Conservation (phyloP, 1,140 invertebrate genomes). For the Tetramorium parvispinum region DNA sequence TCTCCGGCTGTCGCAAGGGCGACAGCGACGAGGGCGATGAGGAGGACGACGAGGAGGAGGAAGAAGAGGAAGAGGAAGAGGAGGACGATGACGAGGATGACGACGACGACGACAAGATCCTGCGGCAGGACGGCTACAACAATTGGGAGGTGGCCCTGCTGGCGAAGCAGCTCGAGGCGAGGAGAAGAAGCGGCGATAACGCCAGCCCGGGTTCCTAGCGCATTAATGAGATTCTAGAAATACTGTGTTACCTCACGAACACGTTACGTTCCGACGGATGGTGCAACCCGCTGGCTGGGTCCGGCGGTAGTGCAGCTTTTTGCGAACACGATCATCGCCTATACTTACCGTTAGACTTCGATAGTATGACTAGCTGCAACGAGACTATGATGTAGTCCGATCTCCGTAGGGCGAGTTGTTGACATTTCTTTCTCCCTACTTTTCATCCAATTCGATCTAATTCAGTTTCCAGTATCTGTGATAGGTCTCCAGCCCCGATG, state of each 20-base stretch:
- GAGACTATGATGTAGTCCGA: conserved; percentile 82
- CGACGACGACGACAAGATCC: conserved; percentile 73
- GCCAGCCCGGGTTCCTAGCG: conserved; percentile 84
- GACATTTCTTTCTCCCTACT: not conserved
- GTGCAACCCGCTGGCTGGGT: conserved; percentile 65
- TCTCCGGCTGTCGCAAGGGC: conserved; percentile 72
- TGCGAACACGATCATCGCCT: conserved; percentile 76
- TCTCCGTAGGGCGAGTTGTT: not conserved
- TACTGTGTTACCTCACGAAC: conserved; percentile 79
- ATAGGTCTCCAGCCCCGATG: not conserved
- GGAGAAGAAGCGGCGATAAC: conserved; percentile 85
- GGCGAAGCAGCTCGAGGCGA: conserved; percentile 89
- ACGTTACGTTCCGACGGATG: conserved; percentile 70
- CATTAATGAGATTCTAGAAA: conserved; percentile 82
- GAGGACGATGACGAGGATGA: conserved; percentile 67
- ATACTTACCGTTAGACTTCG: conserved; percentile 76
- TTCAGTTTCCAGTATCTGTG: not conserved
- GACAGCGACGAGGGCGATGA: conserved; percentile 64
- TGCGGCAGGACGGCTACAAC: conserved; percentile 84
- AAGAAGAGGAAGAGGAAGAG: conserved; percentile 74
- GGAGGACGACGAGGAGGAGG: conserved; percentile 58
- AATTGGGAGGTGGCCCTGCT: conserved; percentile 93
- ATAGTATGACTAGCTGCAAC: conserved; percentile 78
- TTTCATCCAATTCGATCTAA: not conserved
- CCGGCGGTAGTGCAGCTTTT: conserved; percentile 73